Conservation (phyloP, 2,113 vertebrate species). For the Catharus minimus region DNA sequence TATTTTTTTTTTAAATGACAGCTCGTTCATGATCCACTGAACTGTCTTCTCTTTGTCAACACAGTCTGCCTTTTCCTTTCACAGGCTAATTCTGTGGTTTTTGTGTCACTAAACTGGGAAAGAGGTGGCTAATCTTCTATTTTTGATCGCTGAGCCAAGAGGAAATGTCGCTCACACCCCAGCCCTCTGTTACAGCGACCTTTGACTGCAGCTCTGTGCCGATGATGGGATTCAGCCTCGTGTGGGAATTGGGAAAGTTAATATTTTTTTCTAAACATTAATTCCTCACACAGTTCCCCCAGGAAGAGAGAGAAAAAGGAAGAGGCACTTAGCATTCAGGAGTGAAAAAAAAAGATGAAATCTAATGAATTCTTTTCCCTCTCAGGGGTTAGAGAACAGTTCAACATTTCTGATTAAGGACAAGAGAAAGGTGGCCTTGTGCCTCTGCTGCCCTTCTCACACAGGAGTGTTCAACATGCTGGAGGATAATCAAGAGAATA, state of each 20-base stretch:
- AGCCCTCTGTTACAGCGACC: background rate
- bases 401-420: slow-evolving; percentile 51
- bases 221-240: background rate
- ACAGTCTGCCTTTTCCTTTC: background rate
- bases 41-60: background rate
- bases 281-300: slow-evolving; percentile 12
- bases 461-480: background rate
- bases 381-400: background rate
- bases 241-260: background rate
- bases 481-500: slow-evolving; percentile 39
- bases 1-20: background rate
- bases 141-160: slow-evolving; percentile 30
- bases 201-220: background rate
- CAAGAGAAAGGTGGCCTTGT: background rate
- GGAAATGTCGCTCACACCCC: background rate
- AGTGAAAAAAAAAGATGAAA: background rate
- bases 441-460: background rate
- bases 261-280: slow-evolving; percentile 33
- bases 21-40: background rate
- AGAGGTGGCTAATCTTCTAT: background rate
- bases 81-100: background rate
- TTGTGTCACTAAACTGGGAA: background rate
- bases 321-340: slow-evolving; percentile 9
- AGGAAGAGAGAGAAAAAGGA: background rate
- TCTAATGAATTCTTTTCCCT: slow-evolving; percentile 28